These are phyloP conservation scores for Ferrisia virgata DNA, from an alignment of 2,888 invertebrate species.

Conservation along the genomic window DNA sequence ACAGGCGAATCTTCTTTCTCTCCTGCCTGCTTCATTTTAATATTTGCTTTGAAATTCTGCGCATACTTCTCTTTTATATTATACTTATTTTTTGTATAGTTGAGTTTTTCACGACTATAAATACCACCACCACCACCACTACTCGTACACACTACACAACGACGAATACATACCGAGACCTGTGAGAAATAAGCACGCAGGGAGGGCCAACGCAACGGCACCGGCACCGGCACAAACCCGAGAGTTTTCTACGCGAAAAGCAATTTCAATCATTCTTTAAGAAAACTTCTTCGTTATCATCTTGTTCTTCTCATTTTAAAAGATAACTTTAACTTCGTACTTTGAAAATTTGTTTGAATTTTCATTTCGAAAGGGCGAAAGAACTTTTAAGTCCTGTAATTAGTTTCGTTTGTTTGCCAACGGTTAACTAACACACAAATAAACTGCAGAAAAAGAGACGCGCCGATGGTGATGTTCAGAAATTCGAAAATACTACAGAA, in stretches of 20 bases:
- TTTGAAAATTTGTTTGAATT: conserved; percentile 30
- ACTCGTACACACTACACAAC: background rate
- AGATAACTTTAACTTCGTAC: conserved; percentile 24
- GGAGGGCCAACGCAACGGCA: background rate
- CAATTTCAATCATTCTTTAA: conserved; percentile 26
- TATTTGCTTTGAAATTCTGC: conserved; percentile 10
- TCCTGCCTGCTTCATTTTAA: background rate
- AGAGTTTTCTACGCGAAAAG: background rate
- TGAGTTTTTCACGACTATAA: background rate
- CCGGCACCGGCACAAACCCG: background rate
- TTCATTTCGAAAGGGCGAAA: conserved; percentile 28
- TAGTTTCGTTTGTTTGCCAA: conserved; percentile 28
- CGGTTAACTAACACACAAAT: background rate
- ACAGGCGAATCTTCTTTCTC: too few relatives aligned
- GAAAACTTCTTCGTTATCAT: conserved; percentile 23
- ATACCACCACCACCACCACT: too few relatives aligned
- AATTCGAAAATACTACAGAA: too few relatives aligned
- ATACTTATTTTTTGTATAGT: background rate
- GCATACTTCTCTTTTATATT: conserved; percentile 18
- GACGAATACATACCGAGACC: background rate
- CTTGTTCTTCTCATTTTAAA: conserved; percentile 17
- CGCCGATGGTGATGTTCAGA: too few relatives aligned
- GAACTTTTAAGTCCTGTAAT: conserved; percentile 29
- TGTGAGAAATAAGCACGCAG: background rate
- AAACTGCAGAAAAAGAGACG: too few relatives aligned